Conservation (phyloP, 2,888 invertebrate genomes). For the Erynnis tages region DNA sequence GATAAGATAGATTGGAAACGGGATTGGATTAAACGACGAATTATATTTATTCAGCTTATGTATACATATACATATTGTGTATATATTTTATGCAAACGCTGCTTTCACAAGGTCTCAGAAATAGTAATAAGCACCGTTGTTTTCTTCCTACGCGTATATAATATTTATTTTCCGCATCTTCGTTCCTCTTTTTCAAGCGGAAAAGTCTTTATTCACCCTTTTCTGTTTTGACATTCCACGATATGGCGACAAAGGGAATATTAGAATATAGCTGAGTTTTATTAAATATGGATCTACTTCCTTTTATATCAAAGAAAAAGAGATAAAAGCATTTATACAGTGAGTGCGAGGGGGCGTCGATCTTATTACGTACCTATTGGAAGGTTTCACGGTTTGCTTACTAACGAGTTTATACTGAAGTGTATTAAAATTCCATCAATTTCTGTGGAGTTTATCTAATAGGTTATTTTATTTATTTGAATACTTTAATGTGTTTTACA, state of each 20-base stretch:
- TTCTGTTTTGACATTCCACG: conserved; percentile 31
- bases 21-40: too few species aligned
- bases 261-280: conserved; percentile 23
- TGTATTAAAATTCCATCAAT: too few species aligned
- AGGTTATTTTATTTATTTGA: too few species aligned
- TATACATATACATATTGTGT: too few species aligned
- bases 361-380: background rate
- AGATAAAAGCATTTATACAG: background rate
- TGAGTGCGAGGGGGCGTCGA: conserved; percentile 4
- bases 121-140: too few species aligned
- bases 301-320: conserved; percentile 11
- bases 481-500: too few species aligned
- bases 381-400: background rate
- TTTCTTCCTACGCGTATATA: background rate
- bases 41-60: too few species aligned
- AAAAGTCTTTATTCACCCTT: conserved; percentile 31
- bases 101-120: too few species aligned
- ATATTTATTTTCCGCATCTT: background rate
- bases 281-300: conserved; percentile 21
- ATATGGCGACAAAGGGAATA: conserved; percentile 25
- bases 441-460: too few species aligned
- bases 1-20: too few species aligned
- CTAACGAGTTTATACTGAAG: too few species aligned
- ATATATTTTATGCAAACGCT: too few species aligned
- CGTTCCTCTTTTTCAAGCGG: background rate